Evolutionary conservation across 30 jellyfish, hydroid and myxozoan genomes (phyloP).

Genomic region (Cassiopea andromeda): DNA sequence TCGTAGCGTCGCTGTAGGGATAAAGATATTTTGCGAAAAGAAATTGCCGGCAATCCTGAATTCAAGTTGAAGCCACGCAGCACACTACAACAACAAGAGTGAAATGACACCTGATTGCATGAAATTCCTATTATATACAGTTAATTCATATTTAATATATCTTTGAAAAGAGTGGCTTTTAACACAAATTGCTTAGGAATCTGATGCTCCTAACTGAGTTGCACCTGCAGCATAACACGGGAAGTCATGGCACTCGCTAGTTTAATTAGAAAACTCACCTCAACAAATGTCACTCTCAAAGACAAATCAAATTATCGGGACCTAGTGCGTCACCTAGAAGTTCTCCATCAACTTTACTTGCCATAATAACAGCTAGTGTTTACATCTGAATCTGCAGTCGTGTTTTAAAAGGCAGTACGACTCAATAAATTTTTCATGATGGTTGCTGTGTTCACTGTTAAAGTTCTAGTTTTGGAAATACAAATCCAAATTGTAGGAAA

Average conservation of each 20-base stretch:
- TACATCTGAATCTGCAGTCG: not conserved
- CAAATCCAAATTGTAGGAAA: not conserved
- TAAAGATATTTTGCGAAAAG: not conserved
- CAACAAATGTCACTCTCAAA: constrained; percentile 7
- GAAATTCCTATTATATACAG: constrained; percentile 20
- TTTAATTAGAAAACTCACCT: constrained; percentile 23
- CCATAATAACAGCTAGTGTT: not conserved
- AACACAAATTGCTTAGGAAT: constrained; percentile 24
- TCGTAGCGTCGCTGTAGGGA: not conserved
- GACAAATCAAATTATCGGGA: constrained; percentile 7
- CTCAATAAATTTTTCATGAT: not conserved
- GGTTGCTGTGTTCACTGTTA: constrained; percentile 2
- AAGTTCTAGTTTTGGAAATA: not conserved
- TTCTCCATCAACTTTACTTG: not conserved
- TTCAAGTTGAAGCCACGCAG: constrained; percentile 2
- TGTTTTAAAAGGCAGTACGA: not conserved
- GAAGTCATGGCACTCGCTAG: constrained; percentile 25
- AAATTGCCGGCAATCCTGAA: not conserved
- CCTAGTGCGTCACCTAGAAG: not conserved
- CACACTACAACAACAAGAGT: not conserved
- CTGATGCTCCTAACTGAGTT: constrained; percentile 21
- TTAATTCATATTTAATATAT: constrained; percentile 36
- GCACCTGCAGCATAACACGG: constrained; percentile 45
- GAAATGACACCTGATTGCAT: constrained; percentile 38
- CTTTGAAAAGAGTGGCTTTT: constrained; percentile 37